phyloP scores from a whole-genome alignment of 2,888 invertebrate genomes.

The Clepsis dumicolana region DNA sequence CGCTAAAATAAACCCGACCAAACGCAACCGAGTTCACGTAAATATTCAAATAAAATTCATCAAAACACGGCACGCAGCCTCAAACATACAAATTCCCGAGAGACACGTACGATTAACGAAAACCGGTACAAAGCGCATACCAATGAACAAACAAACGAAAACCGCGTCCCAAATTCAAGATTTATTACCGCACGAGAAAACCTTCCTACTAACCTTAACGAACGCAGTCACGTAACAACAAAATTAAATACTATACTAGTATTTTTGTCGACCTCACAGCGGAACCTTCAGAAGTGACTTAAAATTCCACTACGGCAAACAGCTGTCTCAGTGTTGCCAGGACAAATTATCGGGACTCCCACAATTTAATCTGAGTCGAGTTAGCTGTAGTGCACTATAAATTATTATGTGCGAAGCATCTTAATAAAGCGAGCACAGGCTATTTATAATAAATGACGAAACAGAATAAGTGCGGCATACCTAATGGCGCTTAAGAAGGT shows the following conservation, averaged over 20 bases:
- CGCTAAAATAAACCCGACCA: not conserved
- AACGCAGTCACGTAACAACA: conserved; percentile 48
- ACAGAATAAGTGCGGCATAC: conserved; percentile 79
- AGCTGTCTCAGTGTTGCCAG: conserved; percentile 53
- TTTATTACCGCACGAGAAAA: conserved; percentile 36
- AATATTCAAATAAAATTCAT: conserved; percentile 28
- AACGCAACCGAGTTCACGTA: not conserved
- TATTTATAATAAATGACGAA: conserved; percentile 82
- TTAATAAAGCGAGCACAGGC: conserved; percentile 75
- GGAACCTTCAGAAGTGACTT: conserved; percentile 48
- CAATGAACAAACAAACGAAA: conserved; percentile 41
- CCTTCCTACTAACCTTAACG: conserved; percentile 32
- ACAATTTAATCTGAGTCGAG: conserved; percentile 73
- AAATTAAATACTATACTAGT: not conserved
- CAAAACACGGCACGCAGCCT: conserved; percentile 26
- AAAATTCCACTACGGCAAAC: conserved; percentile 51
- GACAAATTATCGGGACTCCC: conserved; percentile 58
- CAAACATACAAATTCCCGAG: conserved; percentile 22
- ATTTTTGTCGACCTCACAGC: conserved; percentile 47
- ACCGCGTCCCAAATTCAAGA: conserved; percentile 41
- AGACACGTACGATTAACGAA: conserved; percentile 40
- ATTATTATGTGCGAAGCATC: conserved; percentile 77
- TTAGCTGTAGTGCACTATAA: conserved; percentile 63
- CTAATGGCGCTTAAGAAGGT: conserved; percentile 62
- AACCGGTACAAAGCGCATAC: conserved; percentile 33